Conservation (phyloP, 2,797 vertebrate species). For the Peromyscus attwateri region DNA sequence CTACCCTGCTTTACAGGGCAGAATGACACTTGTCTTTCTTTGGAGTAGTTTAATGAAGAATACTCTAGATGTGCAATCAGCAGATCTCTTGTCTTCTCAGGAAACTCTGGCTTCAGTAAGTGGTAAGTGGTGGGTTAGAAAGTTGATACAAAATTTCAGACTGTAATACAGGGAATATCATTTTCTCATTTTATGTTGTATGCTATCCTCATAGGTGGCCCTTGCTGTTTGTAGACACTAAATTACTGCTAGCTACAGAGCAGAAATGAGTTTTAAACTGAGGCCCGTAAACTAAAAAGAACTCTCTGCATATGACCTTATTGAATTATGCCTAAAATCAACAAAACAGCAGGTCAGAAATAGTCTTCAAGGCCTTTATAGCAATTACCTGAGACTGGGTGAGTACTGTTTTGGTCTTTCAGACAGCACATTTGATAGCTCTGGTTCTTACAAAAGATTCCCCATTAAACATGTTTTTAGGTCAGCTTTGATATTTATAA, state of each 20-base stretch:
- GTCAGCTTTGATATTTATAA: constrained; percentile 68
- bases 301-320: neutral
- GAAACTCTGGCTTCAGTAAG: neutral
- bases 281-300: neutral
- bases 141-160: constrained; percentile 48
- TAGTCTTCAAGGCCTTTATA: constrained; percentile 72
- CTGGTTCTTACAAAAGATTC: constrained; percentile 66
- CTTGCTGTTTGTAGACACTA: constrained; percentile 42
- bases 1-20: constrained; percentile 43
- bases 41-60: constrained; percentile 65
- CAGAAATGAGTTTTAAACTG: constrained; percentile 61
- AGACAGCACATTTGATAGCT: constrained; percentile 64
- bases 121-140: constrained; percentile 44
- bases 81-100: constrained; percentile 11
- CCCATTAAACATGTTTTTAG: constrained; percentile 67
- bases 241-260: constrained; percentile 55
- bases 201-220: constrained; percentile 74
- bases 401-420: constrained; percentile 71
- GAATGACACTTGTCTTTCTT: constrained; percentile 54
- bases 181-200: constrained; percentile 57
- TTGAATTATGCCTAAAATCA: constrained; percentile 76
- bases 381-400: constrained; percentile 76
- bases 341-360: constrained; percentile 61
- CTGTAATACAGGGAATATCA: neutral
- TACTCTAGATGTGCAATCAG: constrained; percentile 51